Evolutionary conservation across 2,888 invertebrate genomes (phyloP).

Genomic region (Blastobasis adustella): DNA sequence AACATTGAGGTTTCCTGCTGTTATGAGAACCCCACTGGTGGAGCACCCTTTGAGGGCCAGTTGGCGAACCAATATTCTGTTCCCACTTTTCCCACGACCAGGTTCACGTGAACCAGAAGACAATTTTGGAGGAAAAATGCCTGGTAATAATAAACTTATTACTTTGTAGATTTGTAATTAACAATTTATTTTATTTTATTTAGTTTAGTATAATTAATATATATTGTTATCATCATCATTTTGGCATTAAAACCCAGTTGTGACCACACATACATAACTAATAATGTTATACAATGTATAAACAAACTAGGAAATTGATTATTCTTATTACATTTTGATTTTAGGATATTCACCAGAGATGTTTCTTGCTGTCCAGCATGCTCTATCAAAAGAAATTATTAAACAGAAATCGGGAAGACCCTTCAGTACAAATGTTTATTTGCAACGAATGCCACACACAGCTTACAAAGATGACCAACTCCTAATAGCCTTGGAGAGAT

Average conservation of each 20-base stretch:
- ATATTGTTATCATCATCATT: too few relatives aligned
- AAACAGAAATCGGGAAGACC: constrained; percentile 48
- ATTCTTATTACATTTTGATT: constrained; percentile 21
- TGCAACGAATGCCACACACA: constrained; percentile 84
- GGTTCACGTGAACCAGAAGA: constrained; percentile 79
- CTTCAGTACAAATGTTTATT: constrained; percentile 53
- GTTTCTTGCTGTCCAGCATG: constrained; percentile 61
- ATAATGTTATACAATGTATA: too few relatives aligned
- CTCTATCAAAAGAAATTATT: constrained; percentile 58
- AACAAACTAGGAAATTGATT: too few relatives aligned
- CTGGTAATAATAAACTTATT: constrained; percentile 58
- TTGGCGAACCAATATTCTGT: constrained; percentile 84
- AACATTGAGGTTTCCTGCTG: constrained; percentile 78
- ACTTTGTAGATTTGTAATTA: not conserved
- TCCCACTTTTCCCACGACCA: constrained; percentile 77
- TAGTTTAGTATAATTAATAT: not conserved
- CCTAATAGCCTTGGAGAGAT: constrained; percentile 78
- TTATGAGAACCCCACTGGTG: constrained; percentile 68
- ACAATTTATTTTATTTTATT: not conserved
- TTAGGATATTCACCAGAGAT: constrained; percentile 62
- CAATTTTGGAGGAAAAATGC: constrained; percentile 62
- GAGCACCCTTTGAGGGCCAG: constrained; percentile 60
- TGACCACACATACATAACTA: not conserved
- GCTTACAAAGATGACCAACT: constrained; percentile 81
- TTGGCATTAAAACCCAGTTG: not conserved